Evolutionary conservation across 1,140 invertebrate genomes (phyloP), one percentile per base, ranked within the genome.

Genomic region (Mya arenaria): DNA sequence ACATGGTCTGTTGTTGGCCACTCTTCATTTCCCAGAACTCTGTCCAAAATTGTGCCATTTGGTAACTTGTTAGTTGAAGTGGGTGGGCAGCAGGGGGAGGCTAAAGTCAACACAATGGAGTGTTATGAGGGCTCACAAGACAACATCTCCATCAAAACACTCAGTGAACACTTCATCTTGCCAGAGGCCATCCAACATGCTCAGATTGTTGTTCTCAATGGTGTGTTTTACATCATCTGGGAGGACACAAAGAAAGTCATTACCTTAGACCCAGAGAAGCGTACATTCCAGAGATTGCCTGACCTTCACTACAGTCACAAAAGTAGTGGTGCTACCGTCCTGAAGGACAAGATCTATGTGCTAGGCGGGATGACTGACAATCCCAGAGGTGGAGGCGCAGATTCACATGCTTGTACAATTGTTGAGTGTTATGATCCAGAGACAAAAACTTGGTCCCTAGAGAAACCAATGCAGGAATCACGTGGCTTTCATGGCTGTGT

Each of bases 401-500:
- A 90, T 80, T 85, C 86, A 13, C 88, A 88, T 56, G 87, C 90
- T 25, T 88, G 85, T 39, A 84, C 95, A 68, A 95, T 95, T 44
- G 96, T 97, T 0, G 97, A 98, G 91, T 94, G 96, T 85, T 98
- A 96, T 91, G 96, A 97, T 93, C 97, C 97, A 2, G 93, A 95
- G 55, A 95, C 94, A 4, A 95, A 97, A 89, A 93, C 93, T 39
- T 98, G 97, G 97, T 94, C 94, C 3, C 77, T 88, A 15, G 90
- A 87, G 52, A 90, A 88, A 63, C 72, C 86, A 4, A 84, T 91
- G 69, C 82, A 63, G 34, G 87, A 91, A 62, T 79, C 88, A 5
- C 69, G 89, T 68, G 88, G 89, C 19, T 89, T 82, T 66, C 91
- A 91, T 85, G 88, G 88, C 71, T 91, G 89, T 89, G 89, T 90